Conservation (phyloP, 2,113 vertebrate species). For the Anhinga rufa region DNA sequence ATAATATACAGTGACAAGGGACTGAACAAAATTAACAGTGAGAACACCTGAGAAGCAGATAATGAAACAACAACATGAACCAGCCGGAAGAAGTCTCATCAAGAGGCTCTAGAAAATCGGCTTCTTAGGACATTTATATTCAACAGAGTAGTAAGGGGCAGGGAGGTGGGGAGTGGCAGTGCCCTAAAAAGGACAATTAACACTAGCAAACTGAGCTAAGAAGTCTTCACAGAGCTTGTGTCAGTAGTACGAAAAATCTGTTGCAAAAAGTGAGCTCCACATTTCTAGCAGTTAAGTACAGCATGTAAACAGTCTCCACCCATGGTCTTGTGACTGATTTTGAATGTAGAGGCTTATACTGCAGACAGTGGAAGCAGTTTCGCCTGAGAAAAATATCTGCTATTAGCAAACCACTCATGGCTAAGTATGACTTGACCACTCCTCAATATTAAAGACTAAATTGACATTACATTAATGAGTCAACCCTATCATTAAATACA, state of each 20-base stretch:
- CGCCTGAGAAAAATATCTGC: neutral
- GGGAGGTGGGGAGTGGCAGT: neutral
- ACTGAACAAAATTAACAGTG: neutral
- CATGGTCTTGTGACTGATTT: neutral
- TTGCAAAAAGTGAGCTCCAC: neutral
- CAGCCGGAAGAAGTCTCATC: neutral
- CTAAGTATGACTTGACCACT: neutral
- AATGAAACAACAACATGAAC: neutral
- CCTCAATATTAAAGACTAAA: neutral
- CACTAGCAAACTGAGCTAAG: neutral
- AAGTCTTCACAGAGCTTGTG: neutral
- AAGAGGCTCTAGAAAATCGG: neutral
- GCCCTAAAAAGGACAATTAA: neutral
- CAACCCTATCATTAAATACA: neutral
- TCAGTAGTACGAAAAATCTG: neutral
- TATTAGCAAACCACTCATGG: neutral
- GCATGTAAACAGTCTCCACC: neutral
- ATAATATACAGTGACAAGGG: neutral
- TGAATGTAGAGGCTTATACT: neutral
- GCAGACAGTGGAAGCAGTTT: neutral
- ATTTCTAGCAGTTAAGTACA: neutral
- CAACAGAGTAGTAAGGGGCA: neutral
- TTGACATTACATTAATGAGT: neutral
- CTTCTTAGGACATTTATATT: neutral
- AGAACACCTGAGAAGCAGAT: neutral